phyloP scores from a whole-genome alignment of 1,140 invertebrate genomes.

The Drosophila murphyi region DNA sequence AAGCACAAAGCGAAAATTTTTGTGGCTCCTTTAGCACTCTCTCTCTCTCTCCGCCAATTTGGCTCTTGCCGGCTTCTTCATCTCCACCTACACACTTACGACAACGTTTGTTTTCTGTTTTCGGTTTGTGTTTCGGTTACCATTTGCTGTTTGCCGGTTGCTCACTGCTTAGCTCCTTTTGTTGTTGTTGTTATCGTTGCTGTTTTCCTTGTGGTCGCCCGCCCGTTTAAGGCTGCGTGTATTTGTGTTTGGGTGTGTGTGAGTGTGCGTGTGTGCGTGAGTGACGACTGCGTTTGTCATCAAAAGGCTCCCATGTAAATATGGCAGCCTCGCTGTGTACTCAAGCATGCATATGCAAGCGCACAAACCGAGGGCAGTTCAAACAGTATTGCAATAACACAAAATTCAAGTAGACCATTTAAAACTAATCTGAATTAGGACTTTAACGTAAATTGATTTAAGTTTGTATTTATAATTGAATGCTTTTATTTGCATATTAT shows the following conservation, averaged over 20 bases:
- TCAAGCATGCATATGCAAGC: conserved; percentile 9
- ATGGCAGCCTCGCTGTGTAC: conserved; percentile 28
- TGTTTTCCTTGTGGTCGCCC: conserved; percentile 45
- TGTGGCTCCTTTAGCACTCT: conserved; percentile 53
- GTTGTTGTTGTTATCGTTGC: conserved; percentile 19
- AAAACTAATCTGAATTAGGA: background rate
- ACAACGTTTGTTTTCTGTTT: conserved; percentile 25
- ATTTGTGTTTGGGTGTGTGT: conserved; percentile 7
- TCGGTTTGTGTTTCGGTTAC: conserved; percentile 59
- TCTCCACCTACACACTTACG: background rate
- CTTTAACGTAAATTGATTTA: too few relatives aligned
- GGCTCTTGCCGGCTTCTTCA: background rate
- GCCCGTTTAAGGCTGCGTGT: conserved; percentile 40
- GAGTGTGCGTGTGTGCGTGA: conserved; percentile 22
- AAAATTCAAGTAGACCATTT: background rate
- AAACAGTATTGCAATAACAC: background rate
- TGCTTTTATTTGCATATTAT: too few relatives aligned
- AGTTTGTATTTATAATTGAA: too few relatives aligned
- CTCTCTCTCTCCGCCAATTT: background rate
- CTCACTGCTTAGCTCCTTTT: conserved; percentile 11
- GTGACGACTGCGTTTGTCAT: conserved; percentile 47
- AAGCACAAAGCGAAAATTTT: conserved; percentile 74
- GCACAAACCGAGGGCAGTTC: conserved; percentile 26
- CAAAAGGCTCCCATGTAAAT: conserved; percentile 51
- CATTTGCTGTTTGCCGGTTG: conserved; percentile 56